These are phyloP conservation scores for Rosalia funebris DNA, from an alignment of 2,888 invertebrate species.

Conservation along the genomic window DNA sequence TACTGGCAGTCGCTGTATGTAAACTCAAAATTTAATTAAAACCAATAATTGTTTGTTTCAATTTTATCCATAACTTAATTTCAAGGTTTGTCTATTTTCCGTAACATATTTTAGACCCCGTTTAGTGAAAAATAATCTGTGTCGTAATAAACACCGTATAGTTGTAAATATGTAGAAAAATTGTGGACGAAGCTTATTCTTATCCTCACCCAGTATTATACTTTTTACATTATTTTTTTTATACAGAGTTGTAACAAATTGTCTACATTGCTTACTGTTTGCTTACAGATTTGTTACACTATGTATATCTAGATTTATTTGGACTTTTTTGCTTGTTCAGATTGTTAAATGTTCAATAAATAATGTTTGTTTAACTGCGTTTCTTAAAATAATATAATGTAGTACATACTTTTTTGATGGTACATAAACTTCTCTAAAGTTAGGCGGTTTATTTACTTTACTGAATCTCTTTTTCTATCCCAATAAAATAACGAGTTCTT, in stretches of 20 bases:
- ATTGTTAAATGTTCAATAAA: constrained; percentile 25
- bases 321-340: constrained; percentile 22
- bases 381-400: constrained; percentile 17
- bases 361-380: constrained; percentile 19
- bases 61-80: too few relatives aligned
- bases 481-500: too few relatives aligned
- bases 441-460: constrained; percentile 2
- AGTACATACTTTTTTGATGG: constrained; percentile 23
- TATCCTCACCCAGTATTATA: background rate
- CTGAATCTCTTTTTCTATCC: constrained; percentile 4
- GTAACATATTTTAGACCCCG: too few relatives aligned
- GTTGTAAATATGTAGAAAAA: too few relatives aligned
- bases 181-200: constrained; percentile 15
- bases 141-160: too few relatives aligned
- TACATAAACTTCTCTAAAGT: background rate
- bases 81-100: too few relatives aligned
- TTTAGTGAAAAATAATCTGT: too few relatives aligned
- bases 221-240: background rate
- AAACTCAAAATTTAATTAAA: too few relatives aligned
- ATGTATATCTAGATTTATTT: background rate
- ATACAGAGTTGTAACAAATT: constrained; percentile 13
- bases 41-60: too few relatives aligned
- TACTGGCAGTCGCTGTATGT: too few relatives aligned
- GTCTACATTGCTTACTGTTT: constrained; percentile 11
- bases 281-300: constrained; percentile 14